A percentile compares a stretch with the other conserved stretches of the same genome.
Conservation (phyloP, 2,113 vertebrate genomes). For the Peromyscus californicus region DNA sequence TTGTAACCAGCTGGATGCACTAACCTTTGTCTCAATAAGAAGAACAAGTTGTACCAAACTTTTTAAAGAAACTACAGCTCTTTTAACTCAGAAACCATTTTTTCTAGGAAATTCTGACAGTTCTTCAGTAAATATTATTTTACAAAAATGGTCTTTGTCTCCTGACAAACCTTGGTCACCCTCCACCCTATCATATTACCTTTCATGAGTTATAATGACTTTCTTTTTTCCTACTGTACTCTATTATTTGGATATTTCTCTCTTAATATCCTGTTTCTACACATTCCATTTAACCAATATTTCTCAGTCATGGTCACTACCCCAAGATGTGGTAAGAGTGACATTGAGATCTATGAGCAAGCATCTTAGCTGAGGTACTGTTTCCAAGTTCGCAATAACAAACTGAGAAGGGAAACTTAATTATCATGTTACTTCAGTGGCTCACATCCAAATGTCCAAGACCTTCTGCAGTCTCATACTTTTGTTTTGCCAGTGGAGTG, state of each 20-base stretch:
- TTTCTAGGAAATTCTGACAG: background rate
- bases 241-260: background rate
- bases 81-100: background rate
- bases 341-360: background rate
- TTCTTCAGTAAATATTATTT: background rate
- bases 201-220: background rate
- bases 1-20: constrained; percentile 38
- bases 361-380: background rate
- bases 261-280: background rate
- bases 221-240: background rate
- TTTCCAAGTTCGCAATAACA: background rate
- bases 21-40: background rate
- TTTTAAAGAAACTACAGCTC: background rate
- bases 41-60: background rate
- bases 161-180: background rate
- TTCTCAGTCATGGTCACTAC: background rate
- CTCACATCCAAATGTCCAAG: background rate
- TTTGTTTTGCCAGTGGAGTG: background rate
- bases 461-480: background rate
- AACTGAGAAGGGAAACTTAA: background rate
- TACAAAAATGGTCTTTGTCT: background rate
- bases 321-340: too few species aligned
- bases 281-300: background rate
- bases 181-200: background rate
- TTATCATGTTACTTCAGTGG: background rate